These are phyloP conservation scores for Xerus inauris DNA, from an alignment of 2,113 vertebrate genomes.

Conservation along the genomic window DNA sequence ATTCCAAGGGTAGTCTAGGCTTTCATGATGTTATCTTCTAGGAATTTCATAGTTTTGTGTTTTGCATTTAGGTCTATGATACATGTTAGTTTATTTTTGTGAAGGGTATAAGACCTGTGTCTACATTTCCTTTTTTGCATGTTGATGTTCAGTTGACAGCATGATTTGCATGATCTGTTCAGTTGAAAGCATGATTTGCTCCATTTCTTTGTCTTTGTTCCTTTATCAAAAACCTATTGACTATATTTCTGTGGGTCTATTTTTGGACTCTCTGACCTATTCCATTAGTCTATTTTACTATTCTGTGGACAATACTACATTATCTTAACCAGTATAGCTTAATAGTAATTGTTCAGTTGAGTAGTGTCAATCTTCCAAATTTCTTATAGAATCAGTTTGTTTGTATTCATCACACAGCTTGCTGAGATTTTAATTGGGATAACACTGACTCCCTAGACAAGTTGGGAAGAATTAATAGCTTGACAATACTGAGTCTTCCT, in stretches of 20 bases:
- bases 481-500: not conserved
- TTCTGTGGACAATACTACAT: not conserved
- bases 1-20: not conserved
- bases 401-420: not conserved
- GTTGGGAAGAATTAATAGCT: not conserved
- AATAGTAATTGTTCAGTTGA: not conserved
- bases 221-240: not conserved
- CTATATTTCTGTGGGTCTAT: not conserved
- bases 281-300: not conserved
- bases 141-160: not conserved
- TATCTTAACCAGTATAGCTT: not conserved
- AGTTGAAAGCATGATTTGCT: not conserved
- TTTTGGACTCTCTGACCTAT: not conserved
- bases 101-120: not conserved
- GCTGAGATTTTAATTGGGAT: not conserved
- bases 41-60: not conserved
- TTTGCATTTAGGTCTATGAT: slow-evolving; percentile 6
- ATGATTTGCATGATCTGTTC: not conserved
- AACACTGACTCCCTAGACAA: not conserved
- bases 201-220: not conserved
- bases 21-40: not conserved
- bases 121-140: not conserved
- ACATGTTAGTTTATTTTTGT: not conserved
- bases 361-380: not conserved
- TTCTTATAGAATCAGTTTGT: not conserved